Base-by-base conservation (phyloP, 2,888 invertebrate genomes). In the Girardia tigrina region DNA sequence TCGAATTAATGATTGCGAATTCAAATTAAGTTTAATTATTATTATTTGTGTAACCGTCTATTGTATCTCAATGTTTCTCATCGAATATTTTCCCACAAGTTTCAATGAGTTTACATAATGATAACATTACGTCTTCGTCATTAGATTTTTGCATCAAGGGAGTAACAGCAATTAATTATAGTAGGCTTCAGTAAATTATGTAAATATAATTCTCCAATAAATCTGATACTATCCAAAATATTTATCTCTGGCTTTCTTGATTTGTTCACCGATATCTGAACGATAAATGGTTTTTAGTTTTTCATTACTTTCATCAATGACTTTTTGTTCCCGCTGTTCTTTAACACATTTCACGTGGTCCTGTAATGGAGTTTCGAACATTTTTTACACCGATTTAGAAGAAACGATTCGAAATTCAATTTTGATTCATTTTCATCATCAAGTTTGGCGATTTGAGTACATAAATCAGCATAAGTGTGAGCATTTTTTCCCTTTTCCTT, bases 291-390 rank as follows among this genome's bases (percentile, higher is more conserved):
- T 56, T 56, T 56, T 56, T 23, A 56, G 4, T 56, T 56, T 56
- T 16, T 56, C 56, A 56, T 56, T 23, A 12, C 6, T 4, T 56
- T 56, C 56, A 20, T 4, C 4, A 20, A 20, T 23, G 23, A 56
- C 56, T 56, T 56, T 56, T 56, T 56, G 4, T 16, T 56, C 56
- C 56, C 56, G 23, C 20, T 56, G 56, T 20, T 56, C 23, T 56
- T 56, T 56, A 6, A 56, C 56, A 4, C 20, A 56, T 56, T 56
- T 56, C n/a, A 56, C n/a, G 6, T 56, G 56, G 23, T 56, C 56
- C 56, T 56, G 56, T 56, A 56, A 56, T 20, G 56, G 56, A 20
- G 56, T 56, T 56, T 56, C 56, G n/a, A 56, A 56, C 56, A 56
- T 56, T 56, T 8, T 56, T 56, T 56, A n/a, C 56, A 56, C 23